Base-by-base conservation (phyloP, 2,113 vertebrate species). In the Colossoma macropomum region DNA sequence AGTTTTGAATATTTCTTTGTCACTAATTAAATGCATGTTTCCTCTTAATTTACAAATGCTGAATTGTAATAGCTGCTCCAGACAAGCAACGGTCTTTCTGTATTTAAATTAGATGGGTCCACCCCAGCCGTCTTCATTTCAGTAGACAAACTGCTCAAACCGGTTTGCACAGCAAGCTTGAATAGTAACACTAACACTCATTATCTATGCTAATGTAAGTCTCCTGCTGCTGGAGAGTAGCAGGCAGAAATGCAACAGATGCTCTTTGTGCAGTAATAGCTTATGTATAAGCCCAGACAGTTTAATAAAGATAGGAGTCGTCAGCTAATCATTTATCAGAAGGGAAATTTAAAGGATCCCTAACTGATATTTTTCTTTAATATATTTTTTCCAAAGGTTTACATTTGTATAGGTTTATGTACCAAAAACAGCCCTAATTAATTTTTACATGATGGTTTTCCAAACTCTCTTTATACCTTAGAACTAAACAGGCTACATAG, bases 101-200 rank as follows among this genome's bases (percentile, higher is more conserved):
- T 71, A 71, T 71, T 23, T 45, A 71, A 71, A 71, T 71, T 0
- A 45, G 68, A 10, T 45, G 66, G 34, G 7, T 13, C 38, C 34
- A 5, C 34, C 68, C 45, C 65, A 78, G 41, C 12, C 63, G 50
- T 52, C 21, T 15, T 59, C n/a, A 70, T 25, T 66, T 66, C n/a
- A 75, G 34, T 82, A 30, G 30, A 60, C 27, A 79, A 69, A 75
- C 38, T 28, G 50, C 50, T 70, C 15, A 45, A 70, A 75, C 70
- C 38, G 60, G 77, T 60, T 59, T n/a, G 19, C 32, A 25, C 23
- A 8, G 7, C 34, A 50, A 38, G 25, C 32, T 62, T 23, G 19
- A n/a, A 8, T 21, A 73, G 28, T 19, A 74, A 66, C 15, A 1
- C 15, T 52, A 7, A 11, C 7, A 1, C 21, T 34, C 68, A 48